phyloP scores from a whole-genome alignment of 2,888 invertebrate species.

The Dicyrtomina minuta region DNA sequence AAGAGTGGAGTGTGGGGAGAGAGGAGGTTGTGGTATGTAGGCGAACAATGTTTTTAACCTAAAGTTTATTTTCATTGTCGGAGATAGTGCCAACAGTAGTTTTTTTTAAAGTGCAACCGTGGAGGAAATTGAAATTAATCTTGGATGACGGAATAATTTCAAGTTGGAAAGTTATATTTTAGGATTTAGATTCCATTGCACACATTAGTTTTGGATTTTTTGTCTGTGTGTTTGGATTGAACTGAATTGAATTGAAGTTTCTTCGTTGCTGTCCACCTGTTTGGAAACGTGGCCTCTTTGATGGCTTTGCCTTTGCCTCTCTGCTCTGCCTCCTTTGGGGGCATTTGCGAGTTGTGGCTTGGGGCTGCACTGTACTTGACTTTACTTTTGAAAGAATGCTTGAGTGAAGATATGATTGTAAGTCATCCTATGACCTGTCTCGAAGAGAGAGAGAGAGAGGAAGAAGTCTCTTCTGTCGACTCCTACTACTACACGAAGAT shows the following conservation, averaged over 20 bases:
- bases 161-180: conserved; percentile 11
- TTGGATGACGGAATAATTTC: conserved; percentile 21
- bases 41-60: conserved; percentile 1
- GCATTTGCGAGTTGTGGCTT: too few species aligned
- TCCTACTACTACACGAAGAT: too few species aligned
- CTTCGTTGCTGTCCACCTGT: conserved; percentile 16
- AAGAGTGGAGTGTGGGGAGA: neutral
- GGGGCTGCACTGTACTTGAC: too few species aligned
- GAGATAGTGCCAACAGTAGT: conserved; percentile 20
- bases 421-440: neutral
- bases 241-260: neutral
- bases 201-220: too few species aligned
- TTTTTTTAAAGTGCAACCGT: conserved; percentile 20
- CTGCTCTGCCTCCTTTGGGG: too few species aligned
- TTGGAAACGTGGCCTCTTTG: conserved; percentile 12
- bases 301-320: neutral
- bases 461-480: too few species aligned
- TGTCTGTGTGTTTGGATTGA: too few species aligned
- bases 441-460: neutral
- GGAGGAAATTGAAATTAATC: conserved; percentile 19
- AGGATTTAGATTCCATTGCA: neutral
- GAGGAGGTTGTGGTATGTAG: neutral
- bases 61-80: conserved; percentile 24
- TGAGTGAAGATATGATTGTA: neutral
- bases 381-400: too few species aligned